A percentile compares a stretch with the other conserved stretches of the same genome.
These are phyloP conservation scores for Neostethus bicornis DNA, from an alignment of 2,797 vertebrate species.

Conservation along the genomic window DNA sequence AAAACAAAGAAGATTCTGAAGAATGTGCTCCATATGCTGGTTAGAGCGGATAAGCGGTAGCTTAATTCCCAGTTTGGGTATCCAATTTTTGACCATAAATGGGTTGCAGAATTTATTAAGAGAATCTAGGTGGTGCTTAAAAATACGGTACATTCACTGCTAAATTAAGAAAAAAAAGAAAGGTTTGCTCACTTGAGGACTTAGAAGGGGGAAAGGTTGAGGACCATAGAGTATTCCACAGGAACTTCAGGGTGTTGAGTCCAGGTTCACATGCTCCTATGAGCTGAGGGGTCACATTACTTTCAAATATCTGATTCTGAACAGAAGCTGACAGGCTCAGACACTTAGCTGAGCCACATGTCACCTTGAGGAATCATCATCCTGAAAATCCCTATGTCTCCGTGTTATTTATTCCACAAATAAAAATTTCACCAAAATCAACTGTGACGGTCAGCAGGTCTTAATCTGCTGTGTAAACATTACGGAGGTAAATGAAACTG, in stretches of 20 bases:
- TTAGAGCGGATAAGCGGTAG: constrained; percentile 54
- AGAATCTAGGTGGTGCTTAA: constrained; percentile 1
- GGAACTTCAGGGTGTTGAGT: neutral
- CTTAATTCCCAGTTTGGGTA: constrained; percentile 70
- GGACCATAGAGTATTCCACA: constrained; percentile 13
- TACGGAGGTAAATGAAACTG: neutral
- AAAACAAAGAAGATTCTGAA: constrained; percentile 90
- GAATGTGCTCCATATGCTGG: constrained; percentile 85
- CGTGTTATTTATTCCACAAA: neutral
- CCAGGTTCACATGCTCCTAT: constrained; percentile 6
- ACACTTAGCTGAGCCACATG: constrained; percentile 7
- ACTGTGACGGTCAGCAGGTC: neutral
- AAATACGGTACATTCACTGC: constrained; percentile 1
- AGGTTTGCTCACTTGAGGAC: neutral
- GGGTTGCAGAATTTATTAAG: constrained; percentile 45
- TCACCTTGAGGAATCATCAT: constrained; percentile 12
- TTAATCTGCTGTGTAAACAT: neutral
- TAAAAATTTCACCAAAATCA: neutral
- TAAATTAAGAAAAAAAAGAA: neutral
- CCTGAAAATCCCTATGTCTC: neutral
- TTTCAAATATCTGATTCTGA: constrained; percentile 10
- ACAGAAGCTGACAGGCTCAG: constrained; percentile 11
- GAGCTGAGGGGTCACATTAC: constrained; percentile 8
- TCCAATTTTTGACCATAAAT: constrained; percentile 76
- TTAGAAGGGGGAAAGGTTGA: constrained; percentile 4